Conservation (phyloP, 2,797 vertebrate genomes). For the Onychomys arenicola region DNA sequence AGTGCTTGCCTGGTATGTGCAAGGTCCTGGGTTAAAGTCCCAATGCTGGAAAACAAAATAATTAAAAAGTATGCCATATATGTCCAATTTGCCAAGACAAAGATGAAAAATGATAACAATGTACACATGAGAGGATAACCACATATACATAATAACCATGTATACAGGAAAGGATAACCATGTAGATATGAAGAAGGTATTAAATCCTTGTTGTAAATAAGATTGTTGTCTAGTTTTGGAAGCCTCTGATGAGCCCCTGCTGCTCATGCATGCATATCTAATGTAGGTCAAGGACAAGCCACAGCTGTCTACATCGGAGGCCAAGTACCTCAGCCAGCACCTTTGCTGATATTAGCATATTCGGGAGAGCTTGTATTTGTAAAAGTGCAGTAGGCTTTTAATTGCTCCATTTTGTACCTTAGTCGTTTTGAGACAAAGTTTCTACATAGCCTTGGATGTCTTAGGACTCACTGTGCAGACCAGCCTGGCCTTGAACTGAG, state of each 20-base stretch:
- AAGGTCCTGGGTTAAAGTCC: not conserved
- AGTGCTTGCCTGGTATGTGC: not conserved
- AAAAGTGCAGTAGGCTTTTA: not conserved
- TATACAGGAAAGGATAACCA: not conserved
- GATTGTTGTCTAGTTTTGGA: not conserved
- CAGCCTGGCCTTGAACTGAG: not conserved
- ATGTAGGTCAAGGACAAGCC: not conserved
- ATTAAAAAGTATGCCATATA: not conserved
- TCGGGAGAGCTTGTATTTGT: not conserved
- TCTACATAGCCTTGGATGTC: not conserved
- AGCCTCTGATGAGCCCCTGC: not conserved
- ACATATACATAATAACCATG: too few species aligned
- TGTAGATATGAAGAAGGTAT: not conserved
- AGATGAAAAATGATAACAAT: not conserved
- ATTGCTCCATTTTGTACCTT: not conserved
- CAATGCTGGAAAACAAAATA: not conserved
- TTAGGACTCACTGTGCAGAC: not conserved
- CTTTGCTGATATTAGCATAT: not conserved
- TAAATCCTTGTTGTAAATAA: constrained; percentile 6
- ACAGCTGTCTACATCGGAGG: not conserved
- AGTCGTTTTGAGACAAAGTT: not conserved
- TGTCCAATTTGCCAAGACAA: not conserved
- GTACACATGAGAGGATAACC: not conserved
- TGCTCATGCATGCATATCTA: not conserved
- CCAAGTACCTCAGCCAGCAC: not conserved